A percentile compares a stretch with the other conserved stretches of the same genome.
These are phyloP conservation scores for Schizopygopsis malacanthus DNA, from an alignment of 2,797 vertebrate species.

Conservation along the genomic window DNA sequence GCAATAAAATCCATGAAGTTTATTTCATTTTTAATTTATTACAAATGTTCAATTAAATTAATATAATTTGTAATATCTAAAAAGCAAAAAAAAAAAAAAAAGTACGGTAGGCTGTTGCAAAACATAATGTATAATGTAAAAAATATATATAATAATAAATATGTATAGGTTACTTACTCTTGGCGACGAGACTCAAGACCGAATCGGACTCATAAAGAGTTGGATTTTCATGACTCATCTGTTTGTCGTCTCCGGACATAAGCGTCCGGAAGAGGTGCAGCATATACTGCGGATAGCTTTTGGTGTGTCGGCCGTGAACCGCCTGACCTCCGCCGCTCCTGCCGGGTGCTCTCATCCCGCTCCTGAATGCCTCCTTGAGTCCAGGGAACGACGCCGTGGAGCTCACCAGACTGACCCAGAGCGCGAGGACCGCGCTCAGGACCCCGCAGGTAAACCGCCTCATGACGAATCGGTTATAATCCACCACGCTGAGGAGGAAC, in stretches of 20 bases:
- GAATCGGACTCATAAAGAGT: constrained; percentile 77
- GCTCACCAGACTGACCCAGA: constrained; percentile 41
- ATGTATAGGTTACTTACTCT: constrained; percentile 64
- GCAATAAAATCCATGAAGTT: not conserved
- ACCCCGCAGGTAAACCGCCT: constrained; percentile 56
- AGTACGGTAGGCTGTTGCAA: not conserved
- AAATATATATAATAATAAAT: not conserved
- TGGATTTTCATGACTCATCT: constrained; percentile 65
- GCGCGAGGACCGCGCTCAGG: constrained; percentile 60
- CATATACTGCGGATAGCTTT: constrained; percentile 79
- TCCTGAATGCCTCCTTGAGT: constrained; percentile 51
- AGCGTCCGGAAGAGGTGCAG: constrained; percentile 84
- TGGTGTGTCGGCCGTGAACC: constrained; percentile 40
- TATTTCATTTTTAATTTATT: not conserved
- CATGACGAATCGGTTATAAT: constrained; percentile 58
- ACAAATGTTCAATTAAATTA: not conserved
- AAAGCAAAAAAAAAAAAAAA: not conserved
- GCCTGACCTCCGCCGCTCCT: constrained; percentile 38
- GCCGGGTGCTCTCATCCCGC: constrained; percentile 11
- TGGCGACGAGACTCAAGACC: constrained; percentile 81
- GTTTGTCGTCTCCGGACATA: constrained; percentile 64
- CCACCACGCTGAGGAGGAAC: constrained; percentile 27
- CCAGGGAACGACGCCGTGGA: constrained; percentile 19
- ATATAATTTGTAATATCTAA: not conserved
- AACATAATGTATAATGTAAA: not conserved